These are phyloP conservation scores for Anguilla marmorata DNA, from an alignment of 2,797 vertebrate genomes.

Conservation along the genomic window DNA sequence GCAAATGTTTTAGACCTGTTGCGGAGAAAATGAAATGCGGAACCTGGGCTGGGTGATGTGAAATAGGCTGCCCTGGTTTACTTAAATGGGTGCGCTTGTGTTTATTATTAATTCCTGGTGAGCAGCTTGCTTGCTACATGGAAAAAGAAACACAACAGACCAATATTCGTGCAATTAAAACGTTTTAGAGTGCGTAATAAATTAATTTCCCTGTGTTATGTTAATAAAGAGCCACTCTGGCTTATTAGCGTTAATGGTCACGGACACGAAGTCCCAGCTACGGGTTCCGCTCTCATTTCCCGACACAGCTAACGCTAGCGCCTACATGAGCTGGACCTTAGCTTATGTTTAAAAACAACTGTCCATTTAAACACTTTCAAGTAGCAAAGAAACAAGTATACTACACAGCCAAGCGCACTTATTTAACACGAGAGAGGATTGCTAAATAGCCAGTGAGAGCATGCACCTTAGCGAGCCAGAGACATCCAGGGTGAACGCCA, in stretches of 20 bases:
- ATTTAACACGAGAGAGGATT: not conserved
- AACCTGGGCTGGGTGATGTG: not conserved
- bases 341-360: not conserved
- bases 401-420: not conserved
- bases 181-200: not conserved
- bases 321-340: not conserved
- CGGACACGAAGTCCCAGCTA: not conserved
- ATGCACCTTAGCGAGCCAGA: not conserved
- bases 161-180: not conserved
- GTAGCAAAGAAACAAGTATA: not conserved
- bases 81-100: not conserved
- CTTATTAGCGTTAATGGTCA: not conserved
- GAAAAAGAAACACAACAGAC: not conserved
- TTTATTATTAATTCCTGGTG: not conserved
- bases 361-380: not conserved
- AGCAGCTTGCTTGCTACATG: not conserved
- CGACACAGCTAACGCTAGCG: not conserved
- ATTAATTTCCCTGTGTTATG: not conserved
- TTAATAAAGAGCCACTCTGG: not conserved
- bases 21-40: not conserved
- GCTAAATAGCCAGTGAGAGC: not conserved
- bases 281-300: not conserved
- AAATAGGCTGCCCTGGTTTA: not conserved
- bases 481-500: not conserved
- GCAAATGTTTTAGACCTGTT: constrained; percentile 7